Evolutionary conservation across 2,113 vertebrate genomes (phyloP), one percentile per base, ranked within the genome.

Genomic region (Hippocampus zosterae): DNA sequence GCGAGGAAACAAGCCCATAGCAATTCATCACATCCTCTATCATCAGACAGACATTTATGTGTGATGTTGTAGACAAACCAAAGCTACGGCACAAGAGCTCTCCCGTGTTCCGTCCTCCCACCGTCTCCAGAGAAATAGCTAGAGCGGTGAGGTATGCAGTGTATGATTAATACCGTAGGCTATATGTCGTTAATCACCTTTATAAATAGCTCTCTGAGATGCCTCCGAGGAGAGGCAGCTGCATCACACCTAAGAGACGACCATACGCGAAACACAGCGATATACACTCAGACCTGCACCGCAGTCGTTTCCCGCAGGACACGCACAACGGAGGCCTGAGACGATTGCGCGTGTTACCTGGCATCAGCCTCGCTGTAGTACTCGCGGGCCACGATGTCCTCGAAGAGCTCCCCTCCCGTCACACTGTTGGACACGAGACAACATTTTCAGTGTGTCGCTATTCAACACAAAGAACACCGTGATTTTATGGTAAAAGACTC

Each of bases 331-430:
- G 69, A 15, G 72, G 69, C 75, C 69, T 65, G 55, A 80, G 68
- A 74, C 74, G 50, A 70, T 8, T 62, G 57, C 63, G 76, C 57
- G 68, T 71, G 18, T 52, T 88, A 96, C 95, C 95, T 97, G 90
- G 95, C 95, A 86, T 97, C 95, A 80, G 95, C 95, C 87, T 97
- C 95, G 74, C 95, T 97, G 78, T 96, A 96, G 89, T 96, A 96
- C 81, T 97, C 95, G 84, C 95, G 93, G 80, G 95, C 95, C 83
- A 97, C 95, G 74, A 97, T 97, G 76, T 97, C 95, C 90, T 97
- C 95, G 87, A 97, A 97, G 73, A 97, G 85, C 93, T 97, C 95
- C 75, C 95, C 95, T 75, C 95, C 95, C 68, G 95, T 97, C 83
- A 97, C 95, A 87, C 95, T 97, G 86, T 18, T 65, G 63, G 63